phyloP scores from a whole-genome alignment of 2,797 vertebrate genomes.

The Nannoperca obscura region DNA sequence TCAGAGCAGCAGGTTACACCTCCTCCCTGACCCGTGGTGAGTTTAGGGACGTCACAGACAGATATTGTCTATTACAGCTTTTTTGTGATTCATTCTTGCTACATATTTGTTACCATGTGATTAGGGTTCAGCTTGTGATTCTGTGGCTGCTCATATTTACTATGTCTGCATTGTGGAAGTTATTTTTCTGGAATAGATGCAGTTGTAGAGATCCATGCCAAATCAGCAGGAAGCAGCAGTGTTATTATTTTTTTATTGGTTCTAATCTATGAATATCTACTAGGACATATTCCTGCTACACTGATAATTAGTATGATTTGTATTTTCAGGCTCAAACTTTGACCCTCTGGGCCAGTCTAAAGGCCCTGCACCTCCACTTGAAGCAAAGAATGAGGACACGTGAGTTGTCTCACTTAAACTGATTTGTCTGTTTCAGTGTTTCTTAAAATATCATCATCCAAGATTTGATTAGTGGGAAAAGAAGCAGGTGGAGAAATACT shows the following conservation, averaged over 20 bases:
- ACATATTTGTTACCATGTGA: neutral
- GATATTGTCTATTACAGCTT: neutral
- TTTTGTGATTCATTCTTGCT: neutral
- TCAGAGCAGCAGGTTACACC: slow-evolving; percentile 94
- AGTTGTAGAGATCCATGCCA: neutral
- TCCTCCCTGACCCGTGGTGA: slow-evolving; percentile 89
- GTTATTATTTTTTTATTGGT: neutral
- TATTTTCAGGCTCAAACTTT: slow-evolving; percentile 89
- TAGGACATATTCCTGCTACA: neutral
- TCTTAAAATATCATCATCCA: neutral
- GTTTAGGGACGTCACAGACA: slow-evolving; percentile 18
- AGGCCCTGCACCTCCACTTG: slow-evolving; percentile 92
- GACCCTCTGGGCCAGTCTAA: slow-evolving; percentile 93
- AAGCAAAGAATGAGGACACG: slow-evolving; percentile 93
- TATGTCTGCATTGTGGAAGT: neutral
- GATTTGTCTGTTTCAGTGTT: slow-evolving; percentile 37
- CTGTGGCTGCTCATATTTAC: neutral
- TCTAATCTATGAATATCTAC: neutral
- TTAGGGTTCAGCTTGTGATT: neutral
- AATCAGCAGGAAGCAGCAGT: neutral
- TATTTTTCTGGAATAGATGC: neutral
- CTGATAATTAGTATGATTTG: neutral
- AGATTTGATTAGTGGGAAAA: neutral
- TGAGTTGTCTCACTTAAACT: slow-evolving; percentile 69
- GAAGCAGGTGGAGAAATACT: neutral